Conservation (phyloP, 2,113 vertebrate genomes). For the Pipra filicauda region DNA sequence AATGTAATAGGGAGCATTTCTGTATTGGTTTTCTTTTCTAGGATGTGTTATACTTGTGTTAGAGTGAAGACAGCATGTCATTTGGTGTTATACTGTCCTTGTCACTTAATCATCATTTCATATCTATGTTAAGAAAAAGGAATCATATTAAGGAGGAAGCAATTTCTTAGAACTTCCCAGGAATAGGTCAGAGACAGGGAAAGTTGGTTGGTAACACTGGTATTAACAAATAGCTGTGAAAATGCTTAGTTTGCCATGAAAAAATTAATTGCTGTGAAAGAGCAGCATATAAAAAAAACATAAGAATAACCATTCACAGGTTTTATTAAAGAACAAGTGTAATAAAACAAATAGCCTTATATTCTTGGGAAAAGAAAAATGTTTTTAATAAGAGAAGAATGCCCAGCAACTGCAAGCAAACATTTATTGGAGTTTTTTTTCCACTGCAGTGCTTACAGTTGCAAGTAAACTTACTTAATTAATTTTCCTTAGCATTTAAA, state of each 20-base stretch:
- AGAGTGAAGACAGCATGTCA: background rate
- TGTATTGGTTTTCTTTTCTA: background rate
- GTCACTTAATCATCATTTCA: slow-evolving; percentile 31
- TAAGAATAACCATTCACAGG: background rate
- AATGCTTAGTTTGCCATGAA: background rate
- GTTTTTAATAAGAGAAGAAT: background rate
- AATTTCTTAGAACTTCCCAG: background rate
- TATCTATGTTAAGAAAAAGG: background rate
- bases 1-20: background rate
- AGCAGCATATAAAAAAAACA: background rate
- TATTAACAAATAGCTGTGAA: background rate
- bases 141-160: background rate
- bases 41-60: background rate
- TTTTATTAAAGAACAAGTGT: background rate
- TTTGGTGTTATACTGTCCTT: background rate
- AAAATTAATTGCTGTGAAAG: background rate
- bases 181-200: background rate
- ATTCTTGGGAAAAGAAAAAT: background rate
- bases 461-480: background rate
- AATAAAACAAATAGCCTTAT: background rate
- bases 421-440: background rate
- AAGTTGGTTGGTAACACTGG: background rate
- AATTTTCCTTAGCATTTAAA: background rate
- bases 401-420: background rate
- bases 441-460: background rate